Evolutionary conservation across 2,113 vertebrate genomes (phyloP), one percentile per base, ranked within the genome.

Genomic region (Rutilus rutilus): DNA sequence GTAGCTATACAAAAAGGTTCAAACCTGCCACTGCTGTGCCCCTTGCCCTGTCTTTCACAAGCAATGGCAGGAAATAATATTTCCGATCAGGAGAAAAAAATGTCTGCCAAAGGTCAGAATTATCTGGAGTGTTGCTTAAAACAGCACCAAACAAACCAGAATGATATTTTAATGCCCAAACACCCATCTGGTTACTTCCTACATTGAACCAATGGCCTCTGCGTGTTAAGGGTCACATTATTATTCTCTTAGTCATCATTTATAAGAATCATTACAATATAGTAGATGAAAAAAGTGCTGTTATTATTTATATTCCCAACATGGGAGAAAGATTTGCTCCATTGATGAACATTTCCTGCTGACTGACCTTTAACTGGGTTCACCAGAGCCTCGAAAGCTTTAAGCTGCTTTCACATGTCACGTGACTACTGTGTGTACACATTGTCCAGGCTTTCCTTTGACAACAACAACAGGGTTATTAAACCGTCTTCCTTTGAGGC

Each of bases 401-500:
- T 23, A 77, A 86, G 57, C 74, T 42, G 78, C 84, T 71, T 85
- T 83, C 69, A 47, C 4, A 15, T 52, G 81, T 86, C 87, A 86
- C 21, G 50, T 88, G 85, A 86, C 75, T 36, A 4, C 25, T 64
- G 60, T 64, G 47, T 76, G 85, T 82, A 71, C 65, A 86, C 36
- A 62, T 45, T 86, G 85, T n/a, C 60, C 78, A 60, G 57, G 71
- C 78, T 52, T 42, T 76, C 71, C 33, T 77, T 89, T 62, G 54
- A 67, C 57, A 75, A 65, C 79, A 87, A 67, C 75, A 75, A 84
- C 84, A 78, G 36, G 36, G 52, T 62, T 65, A 86, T 60, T 88
- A 88, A 88, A 75, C 87, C 45, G 36, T 57, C 83, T 85, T 86
- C 83, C 77, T 86, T 78, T 84, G 19, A 88, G 47, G 36, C 86